These are phyloP conservation scores for Tetheella fluctuosa DNA, from an alignment of 2,888 invertebrate genomes.

Conservation along the genomic window DNA sequence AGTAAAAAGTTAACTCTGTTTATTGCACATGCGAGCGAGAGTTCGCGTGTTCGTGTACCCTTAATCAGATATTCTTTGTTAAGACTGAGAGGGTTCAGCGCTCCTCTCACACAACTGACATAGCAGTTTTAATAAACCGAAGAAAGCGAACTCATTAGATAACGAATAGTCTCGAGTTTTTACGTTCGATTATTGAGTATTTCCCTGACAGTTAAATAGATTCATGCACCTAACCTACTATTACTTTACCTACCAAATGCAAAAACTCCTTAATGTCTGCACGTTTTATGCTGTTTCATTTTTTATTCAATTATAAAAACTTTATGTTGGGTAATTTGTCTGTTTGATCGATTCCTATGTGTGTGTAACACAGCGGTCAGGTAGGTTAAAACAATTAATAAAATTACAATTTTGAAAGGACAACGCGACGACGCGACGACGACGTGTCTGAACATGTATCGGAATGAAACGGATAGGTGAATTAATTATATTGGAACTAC, in stretches of 20 bases:
- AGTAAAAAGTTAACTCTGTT: constrained; percentile 45
- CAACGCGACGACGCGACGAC: background rate
- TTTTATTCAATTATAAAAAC: constrained; percentile 24
- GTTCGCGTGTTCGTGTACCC: constrained; percentile 55
- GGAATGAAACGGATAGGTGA: constrained; percentile 9
- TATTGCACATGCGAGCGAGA: constrained; percentile 45
- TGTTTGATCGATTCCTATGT: constrained; percentile 32
- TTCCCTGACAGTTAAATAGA: constrained; percentile 50
- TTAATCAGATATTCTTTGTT: constrained; percentile 62
- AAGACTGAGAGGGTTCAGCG: constrained; percentile 26
- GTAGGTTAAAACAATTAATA: constrained; percentile 22
- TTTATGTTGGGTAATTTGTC: constrained; percentile 37
- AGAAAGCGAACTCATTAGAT: constrained; percentile 17
- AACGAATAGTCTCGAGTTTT: constrained; percentile 36
- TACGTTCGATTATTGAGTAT: constrained; percentile 35
- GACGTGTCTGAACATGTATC: constrained; percentile 9
- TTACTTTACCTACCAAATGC: constrained; percentile 36
- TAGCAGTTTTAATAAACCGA: background rate
- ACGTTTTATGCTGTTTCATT: constrained; percentile 12
- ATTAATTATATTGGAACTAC: constrained; percentile 10
- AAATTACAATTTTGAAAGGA: constrained; percentile 23
- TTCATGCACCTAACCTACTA: constrained; percentile 31
- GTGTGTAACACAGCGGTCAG: constrained; percentile 23
- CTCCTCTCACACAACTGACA: constrained; percentile 20
- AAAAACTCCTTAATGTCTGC: constrained; percentile 26